Evolutionary conservation across 2,113 vertebrate genomes (phyloP).

Genomic region (Varanus salvator): DNA sequence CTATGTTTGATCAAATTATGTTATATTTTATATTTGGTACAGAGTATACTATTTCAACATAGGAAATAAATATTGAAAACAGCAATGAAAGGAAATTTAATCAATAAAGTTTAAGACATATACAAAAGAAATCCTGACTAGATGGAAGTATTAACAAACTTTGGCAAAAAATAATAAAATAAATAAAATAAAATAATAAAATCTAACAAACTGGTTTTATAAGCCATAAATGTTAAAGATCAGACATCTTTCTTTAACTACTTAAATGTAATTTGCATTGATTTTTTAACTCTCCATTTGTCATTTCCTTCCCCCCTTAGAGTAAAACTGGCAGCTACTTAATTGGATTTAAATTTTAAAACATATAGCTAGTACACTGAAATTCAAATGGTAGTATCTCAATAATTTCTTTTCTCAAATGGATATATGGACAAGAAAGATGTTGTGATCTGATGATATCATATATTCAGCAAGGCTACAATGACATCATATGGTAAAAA

Average conservation of each 20-base stretch:
- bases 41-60: not conserved
- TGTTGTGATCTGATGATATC: slow-evolving; percentile 16
- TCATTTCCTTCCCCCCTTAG: not conserved
- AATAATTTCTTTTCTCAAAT: not conserved
- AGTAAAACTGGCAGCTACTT: not conserved
- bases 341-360: slow-evolving; percentile 34
- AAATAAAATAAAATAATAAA: not conserved
- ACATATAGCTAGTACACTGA: slow-evolving; percentile 11
- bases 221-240: not conserved
- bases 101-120: not conserved
- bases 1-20: not conserved
- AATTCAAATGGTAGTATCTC: slow-evolving; percentile 34
- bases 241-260: slow-evolving; percentile 23
- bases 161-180: not conserved
- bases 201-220: not conserved
- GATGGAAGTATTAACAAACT: not conserved
- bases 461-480: slow-evolving; percentile 51
- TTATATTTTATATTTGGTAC: not conserved
- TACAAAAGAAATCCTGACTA: not conserved
- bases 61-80: not conserved
- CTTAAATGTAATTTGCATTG: not conserved
- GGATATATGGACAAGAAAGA: not conserved
- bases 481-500: slow-evolving; percentile 59
- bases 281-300: not conserved
- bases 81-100: not conserved